Conservation (phyloP, 2,888 invertebrate genomes). For the Polyommatus icarus region DNA sequence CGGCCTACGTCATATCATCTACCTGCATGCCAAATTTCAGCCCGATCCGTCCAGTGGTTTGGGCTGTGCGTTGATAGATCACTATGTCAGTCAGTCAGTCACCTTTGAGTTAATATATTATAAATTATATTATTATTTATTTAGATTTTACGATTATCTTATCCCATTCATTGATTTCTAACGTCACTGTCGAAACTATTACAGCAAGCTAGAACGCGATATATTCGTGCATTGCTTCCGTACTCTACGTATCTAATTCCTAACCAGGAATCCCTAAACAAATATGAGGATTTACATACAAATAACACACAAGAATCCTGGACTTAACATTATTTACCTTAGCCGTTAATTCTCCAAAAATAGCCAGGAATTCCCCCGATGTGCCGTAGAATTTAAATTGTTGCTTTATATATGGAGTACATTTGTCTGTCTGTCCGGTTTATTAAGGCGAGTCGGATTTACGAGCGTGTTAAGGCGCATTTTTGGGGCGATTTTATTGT, state of each 20-base stretch:
- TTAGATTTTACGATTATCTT: too few species aligned
- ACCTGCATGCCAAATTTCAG: too few species aligned
- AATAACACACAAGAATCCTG: not conserved
- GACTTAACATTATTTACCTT: conserved; percentile 35
- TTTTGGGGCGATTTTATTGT: conserved; percentile 31
- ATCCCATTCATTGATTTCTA: too few species aligned
- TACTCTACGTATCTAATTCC: conserved; percentile 7
- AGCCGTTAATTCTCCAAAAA: conserved; percentile 40
- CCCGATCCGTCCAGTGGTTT: too few species aligned
- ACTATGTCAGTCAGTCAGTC: too few species aligned
- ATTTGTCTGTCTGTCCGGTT: conserved; percentile 69
- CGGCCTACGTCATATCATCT: not conserved
- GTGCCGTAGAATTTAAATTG: conserved; percentile 64
- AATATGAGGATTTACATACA: conserved; percentile 12
- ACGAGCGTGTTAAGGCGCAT: conserved; percentile 44
- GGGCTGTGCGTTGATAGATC: too few species aligned
- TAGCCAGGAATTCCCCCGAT: conserved; percentile 43
- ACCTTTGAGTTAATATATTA: too few species aligned
- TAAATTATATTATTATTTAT: too few species aligned
- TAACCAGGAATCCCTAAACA: not conserved
- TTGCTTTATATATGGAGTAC: conserved; percentile 54
- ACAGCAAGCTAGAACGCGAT: not conserved
- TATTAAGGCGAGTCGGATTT: conserved; percentile 66
- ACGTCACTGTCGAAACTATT: not conserved
- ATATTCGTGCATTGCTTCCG: not conserved